Evolutionary conservation across 2,888 invertebrate species (phyloP).

Genomic region (Pachliopta kotzebuea): DNA sequence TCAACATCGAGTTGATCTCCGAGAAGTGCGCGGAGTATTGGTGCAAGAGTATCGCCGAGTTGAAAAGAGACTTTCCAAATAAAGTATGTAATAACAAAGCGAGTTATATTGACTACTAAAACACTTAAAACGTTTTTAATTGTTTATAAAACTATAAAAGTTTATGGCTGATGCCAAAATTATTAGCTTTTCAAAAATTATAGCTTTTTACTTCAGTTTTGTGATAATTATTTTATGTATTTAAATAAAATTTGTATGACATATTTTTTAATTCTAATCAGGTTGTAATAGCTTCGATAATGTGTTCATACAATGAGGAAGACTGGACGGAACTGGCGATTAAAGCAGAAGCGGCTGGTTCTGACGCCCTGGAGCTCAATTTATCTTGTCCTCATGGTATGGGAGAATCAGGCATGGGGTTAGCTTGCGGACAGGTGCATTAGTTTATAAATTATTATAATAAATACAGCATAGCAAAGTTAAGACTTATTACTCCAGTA

Average conservation of each 20-base stretch:
- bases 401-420: slow-evolving; percentile 99
- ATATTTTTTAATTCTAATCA: slow-evolving; percentile 46
- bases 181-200: no score
- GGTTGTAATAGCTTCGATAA: slow-evolving; percentile 96
- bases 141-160: no score
- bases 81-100: slow-evolving; percentile 76
- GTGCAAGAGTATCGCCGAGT: slow-evolving; percentile 91
- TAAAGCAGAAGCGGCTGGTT: slow-evolving; percentile 89
- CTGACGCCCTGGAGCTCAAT: slow-evolving; percentile 97
- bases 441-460: no score
- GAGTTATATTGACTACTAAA: no score
- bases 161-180: no score
- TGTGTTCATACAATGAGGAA: slow-evolving; percentile 92
- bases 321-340: slow-evolving; percentile 94
- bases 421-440: slow-evolving; percentile 99
- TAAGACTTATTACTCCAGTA: no score
- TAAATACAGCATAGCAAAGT: no score
- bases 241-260: no score
- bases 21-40: slow-evolving; percentile 98
- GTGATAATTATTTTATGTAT: no score
- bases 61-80: slow-evolving; percentile 94
- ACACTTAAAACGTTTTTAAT: no score
- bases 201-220: no score
- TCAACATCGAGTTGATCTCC: slow-evolving; percentile 98
- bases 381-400: slow-evolving; percentile 99